These are phyloP conservation scores for Limnephilus marmoratus DNA, from an alignment of 2,888 invertebrate genomes.

Conservation along the genomic window DNA sequence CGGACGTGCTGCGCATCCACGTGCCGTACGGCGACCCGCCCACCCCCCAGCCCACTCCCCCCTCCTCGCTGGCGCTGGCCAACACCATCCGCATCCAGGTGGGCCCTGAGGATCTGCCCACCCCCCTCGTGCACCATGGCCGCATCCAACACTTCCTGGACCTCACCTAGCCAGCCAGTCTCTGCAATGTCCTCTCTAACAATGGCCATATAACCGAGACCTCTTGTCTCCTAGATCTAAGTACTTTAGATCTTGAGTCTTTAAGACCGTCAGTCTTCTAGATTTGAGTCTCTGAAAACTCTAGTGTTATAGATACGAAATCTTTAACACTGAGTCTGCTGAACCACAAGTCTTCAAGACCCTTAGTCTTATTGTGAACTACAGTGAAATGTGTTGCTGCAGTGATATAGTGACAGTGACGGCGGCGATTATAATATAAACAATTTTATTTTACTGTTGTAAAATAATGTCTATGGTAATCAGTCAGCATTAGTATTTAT, in stretches of 20 bases:
- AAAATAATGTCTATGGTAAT: neutral
- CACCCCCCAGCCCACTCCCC: slow-evolving; percentile 75
- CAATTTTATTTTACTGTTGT: neutral
- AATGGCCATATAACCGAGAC: slow-evolving; percentile 20
- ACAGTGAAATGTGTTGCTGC: neutral
- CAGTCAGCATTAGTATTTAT: slow-evolving; percentile 12
- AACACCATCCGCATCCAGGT: slow-evolving; percentile 87
- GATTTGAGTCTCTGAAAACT: neutral
- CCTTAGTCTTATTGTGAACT: neutral
- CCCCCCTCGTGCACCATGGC: slow-evolving; percentile 77
- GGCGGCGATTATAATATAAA: neutral
- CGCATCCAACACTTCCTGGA: slow-evolving; percentile 50
- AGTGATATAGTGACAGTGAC: neutral
- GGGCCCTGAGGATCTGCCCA: slow-evolving; percentile 82
- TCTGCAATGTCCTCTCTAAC: slow-evolving; percentile 15
- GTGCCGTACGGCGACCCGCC: slow-evolving; percentile 84
- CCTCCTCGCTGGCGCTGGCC: slow-evolving; percentile 75
- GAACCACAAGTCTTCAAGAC: neutral
- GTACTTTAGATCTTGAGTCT: slow-evolving; percentile 2
- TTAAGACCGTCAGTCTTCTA: neutral
- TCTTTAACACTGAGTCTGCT: neutral
- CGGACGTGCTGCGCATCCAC: slow-evolving; percentile 87
- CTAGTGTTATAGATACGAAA: neutral
- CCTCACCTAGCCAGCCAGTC: slow-evolving; percentile 15
- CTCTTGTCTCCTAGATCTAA: neutral